Evolutionary conservation across 2,797 vertebrate species (phyloP).

Genomic region (Sternotherus odoratus): DNA sequence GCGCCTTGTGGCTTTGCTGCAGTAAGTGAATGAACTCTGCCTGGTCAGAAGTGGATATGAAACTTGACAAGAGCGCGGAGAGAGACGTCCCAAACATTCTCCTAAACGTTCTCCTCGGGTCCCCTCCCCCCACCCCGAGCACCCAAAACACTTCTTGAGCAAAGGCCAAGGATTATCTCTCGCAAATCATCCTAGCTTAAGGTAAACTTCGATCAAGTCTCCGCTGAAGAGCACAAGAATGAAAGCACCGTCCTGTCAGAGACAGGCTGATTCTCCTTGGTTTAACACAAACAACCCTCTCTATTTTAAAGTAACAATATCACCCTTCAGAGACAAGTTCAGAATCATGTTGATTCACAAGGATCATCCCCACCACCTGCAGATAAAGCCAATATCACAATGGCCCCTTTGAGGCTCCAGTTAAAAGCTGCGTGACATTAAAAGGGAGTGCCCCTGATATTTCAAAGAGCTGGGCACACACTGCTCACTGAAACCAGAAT

Average conservation of each 20-base stretch:
- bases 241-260: conserved; percentile 8
- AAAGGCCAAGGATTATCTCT: background rate
- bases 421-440: background rate
- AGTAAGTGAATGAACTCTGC: background rate
- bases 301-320: conserved; percentile 11
- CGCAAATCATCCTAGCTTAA: background rate
- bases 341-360: background rate
- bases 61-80: rapidly evolving
- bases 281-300: conserved; percentile 42
- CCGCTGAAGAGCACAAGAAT: background rate
- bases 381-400: background rate
- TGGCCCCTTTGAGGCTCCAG: background rate
- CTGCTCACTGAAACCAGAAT: background rate
- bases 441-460: background rate
- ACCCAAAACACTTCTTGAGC: background rate
- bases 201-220: background rate
- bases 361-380: background rate
- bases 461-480: background rate
- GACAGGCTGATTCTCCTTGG: background rate
- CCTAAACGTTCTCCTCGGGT: background rate
- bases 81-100: background rate
- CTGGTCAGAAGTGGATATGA: background rate
- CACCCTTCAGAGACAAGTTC: conserved; percentile 2
- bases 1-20: rapidly evolving
- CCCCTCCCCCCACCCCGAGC: too few relatives aligned